Base-by-base conservation (phyloP, 35 echinoderm and acorn worm genomes). In the Ophiothrix spiculata region DNA sequence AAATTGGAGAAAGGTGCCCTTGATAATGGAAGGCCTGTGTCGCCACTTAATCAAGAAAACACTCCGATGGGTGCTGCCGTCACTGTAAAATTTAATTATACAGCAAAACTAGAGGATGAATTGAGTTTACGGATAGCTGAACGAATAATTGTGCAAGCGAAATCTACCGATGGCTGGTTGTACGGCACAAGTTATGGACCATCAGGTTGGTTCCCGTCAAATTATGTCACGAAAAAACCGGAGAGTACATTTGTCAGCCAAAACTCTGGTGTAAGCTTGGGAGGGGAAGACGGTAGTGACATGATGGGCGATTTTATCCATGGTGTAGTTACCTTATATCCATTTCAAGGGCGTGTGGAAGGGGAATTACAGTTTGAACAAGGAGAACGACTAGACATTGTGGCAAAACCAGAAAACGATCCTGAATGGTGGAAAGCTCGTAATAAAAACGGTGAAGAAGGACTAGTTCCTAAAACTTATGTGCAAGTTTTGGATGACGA, bases 131-230 rank as follows among this genome's bases (percentile, higher is more conserved):
- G 56, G 38, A 97, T 93, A 78, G 91, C 84, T 3, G 95, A 97
- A 31, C 80, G 80, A 35, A 88, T 97, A 33, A 79, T 64, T 76
- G 95, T 97, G 38, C 54, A 93, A 41, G 95, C 93, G 40, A 97
- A 97, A 82, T 97, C 91, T 25, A 86, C 84, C 0, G 95, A 97
- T 31, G 95, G 95, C 8, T 97, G 95, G 95, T 97, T 91, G 95
- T 75, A 88, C 19, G 95, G 95, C 0, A 91, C 93, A 46, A 78
- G 79, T 38, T 91, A 91, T 16, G 95, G 95, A 34, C 64, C 88
- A 42, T 76, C 35, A 0, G 95, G 95, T 4, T 97, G 95, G 95
- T 97, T 97, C 84, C 95, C 95, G 0, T 97, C 95, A 81, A 97
- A 97, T 78, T 97, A 97, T 88, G 95, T 97, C 36, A 90, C 69